Conservation (phyloP, 2,113 vertebrate genomes). For the Sinocyclocheilus rhinocerous region DNA sequence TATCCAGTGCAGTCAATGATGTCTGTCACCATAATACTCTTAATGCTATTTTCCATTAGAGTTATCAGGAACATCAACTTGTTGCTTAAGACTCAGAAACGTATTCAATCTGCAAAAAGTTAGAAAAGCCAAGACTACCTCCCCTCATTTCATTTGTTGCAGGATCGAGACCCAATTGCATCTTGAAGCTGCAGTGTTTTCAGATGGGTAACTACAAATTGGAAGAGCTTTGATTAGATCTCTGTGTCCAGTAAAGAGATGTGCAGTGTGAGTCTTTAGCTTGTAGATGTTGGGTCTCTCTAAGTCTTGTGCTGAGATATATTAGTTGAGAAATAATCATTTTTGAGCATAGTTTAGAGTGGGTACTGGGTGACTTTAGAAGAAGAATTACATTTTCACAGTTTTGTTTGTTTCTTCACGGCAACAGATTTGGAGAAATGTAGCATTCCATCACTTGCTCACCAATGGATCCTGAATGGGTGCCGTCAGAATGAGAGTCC, state of each 20-base stretch:
- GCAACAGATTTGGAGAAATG: too few relatives aligned
- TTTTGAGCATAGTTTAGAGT: not conserved
- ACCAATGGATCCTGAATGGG: too few relatives aligned
- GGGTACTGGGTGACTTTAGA: not conserved
- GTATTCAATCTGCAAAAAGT: not conserved
- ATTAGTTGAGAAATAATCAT: not conserved
- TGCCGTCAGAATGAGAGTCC: too few relatives aligned
- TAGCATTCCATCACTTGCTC: too few relatives aligned
- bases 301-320: not conserved
- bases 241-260: not conserved
- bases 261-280: not conserved
- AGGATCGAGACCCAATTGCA: not conserved
- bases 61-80: constrained; percentile 48
- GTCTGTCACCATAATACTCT: constrained; percentile 60
- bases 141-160: not conserved
- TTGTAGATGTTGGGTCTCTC: not conserved
- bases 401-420: too few relatives aligned
- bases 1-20: constrained; percentile 53
- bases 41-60: constrained; percentile 52
- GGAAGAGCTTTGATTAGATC: not conserved
- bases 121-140: not conserved
- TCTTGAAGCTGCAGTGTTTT: not conserved
- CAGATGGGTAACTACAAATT: not conserved
- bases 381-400: too few relatives aligned
- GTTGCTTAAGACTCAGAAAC: constrained; percentile 10